These are phyloP conservation scores for Chymomyza procnemis DNA, from an alignment of 2,888 invertebrate genomes.

Conservation along the genomic window DNA sequence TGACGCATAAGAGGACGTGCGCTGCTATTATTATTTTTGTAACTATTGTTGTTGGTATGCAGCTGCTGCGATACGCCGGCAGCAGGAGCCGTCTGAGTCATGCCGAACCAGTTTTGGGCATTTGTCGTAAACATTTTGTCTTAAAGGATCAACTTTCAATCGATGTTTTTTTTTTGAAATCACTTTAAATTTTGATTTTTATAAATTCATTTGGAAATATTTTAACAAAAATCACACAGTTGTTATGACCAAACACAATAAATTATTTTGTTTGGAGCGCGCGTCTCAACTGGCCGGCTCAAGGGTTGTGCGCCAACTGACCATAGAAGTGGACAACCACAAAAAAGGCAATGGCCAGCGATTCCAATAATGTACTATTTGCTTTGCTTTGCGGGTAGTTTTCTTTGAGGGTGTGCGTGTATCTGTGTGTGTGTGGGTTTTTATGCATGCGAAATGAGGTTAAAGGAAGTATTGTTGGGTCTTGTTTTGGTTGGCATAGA, in stretches of 20 bases:
- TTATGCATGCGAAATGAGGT: slow-evolving; percentile 71
- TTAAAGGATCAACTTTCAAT: slow-evolving; percentile 34
- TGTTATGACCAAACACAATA: background rate
- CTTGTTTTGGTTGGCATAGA: slow-evolving; percentile 38
- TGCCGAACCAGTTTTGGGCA: slow-evolving; percentile 76
- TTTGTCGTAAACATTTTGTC: slow-evolving; percentile 73
- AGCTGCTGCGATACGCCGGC: slow-evolving; percentile 44
- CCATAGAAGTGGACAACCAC: slow-evolving; percentile 65
- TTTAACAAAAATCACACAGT: slow-evolving; percentile 18
- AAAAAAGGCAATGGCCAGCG: background rate
- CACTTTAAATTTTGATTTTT: background rate
- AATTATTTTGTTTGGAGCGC: slow-evolving; percentile 11
- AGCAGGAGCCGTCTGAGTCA: slow-evolving; percentile 24
- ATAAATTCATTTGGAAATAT: slow-evolving; percentile 39
- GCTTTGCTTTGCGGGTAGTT: slow-evolving; percentile 57
- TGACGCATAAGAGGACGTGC: slow-evolving; percentile 68
- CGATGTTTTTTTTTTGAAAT: slow-evolving; percentile 24
- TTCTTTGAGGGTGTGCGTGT: slow-evolving; percentile 6
- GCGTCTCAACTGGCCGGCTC: slow-evolving; percentile 53
- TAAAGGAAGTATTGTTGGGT: slow-evolving; percentile 72
- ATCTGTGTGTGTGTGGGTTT: slow-evolving; percentile 25
- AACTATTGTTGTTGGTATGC: slow-evolving; percentile 39
- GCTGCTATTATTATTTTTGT: slow-evolving; percentile 21
- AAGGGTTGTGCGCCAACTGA: slow-evolving; percentile 76
- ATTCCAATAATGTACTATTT: background rate